A percentile compares a stretch with the other conserved stretches of the same genome.
phyloP scores from a whole-genome alignment of 2,888 invertebrate genomes.

The Agriotes lineatus region DNA sequence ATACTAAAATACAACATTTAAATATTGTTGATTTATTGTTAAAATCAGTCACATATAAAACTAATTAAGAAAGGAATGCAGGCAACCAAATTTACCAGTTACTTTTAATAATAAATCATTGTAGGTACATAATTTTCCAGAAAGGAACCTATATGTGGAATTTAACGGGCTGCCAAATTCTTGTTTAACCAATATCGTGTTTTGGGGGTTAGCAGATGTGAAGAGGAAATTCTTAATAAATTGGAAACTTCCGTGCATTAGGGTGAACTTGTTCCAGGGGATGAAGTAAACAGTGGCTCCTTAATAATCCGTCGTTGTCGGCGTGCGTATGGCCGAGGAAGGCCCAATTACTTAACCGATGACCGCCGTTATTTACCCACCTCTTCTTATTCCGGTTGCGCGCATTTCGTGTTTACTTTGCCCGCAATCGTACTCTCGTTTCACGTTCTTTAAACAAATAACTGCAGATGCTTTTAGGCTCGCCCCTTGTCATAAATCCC shows the following conservation, averaged over 20 bases:
- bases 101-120: too few relatives aligned
- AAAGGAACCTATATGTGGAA: background rate
- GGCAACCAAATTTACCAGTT: too few relatives aligned
- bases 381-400: conserved; percentile 57
- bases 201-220: conserved; percentile 30
- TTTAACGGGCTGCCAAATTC: too few relatives aligned
- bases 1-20: too few relatives aligned
- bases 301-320: conserved; percentile 42
- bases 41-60: too few relatives aligned
- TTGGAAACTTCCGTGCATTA: conserved; percentile 41
- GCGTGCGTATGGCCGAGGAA: conserved; percentile 53
- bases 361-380: conserved; percentile 63
- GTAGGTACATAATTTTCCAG: background rate
- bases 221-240: conserved; percentile 43
- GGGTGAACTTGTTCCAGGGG: conserved; percentile 33
- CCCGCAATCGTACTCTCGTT: conserved; percentile 57
- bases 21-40: too few relatives aligned
- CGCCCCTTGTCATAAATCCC: conserved; percentile 18
- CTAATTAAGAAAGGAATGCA: too few relatives aligned
- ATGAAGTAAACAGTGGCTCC: conserved; percentile 39
- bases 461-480: conserved; percentile 45
- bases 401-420: conserved; percentile 56
- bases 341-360: conserved; percentile 65
- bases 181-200: too few relatives aligned
- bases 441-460: conserved; percentile 60